These are phyloP conservation scores for Lycocerus yunnanus DNA, from an alignment of 2,888 invertebrate genomes.

Conservation along the genomic window DNA sequence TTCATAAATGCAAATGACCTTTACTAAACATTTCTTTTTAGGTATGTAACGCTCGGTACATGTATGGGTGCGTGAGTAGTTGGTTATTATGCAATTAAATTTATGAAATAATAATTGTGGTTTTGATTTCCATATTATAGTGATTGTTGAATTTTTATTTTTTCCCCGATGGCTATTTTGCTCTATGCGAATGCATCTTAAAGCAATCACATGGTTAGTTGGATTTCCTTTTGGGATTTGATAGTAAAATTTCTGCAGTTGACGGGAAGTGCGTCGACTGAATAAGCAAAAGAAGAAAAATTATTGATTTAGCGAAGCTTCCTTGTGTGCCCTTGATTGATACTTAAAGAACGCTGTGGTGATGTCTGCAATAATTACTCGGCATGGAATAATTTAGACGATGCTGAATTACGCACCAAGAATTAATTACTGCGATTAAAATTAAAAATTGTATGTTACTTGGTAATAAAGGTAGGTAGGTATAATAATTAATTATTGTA, in stretches of 20 bases:
- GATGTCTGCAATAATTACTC: not conserved
- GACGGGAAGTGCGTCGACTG: slow-evolving; percentile 45
- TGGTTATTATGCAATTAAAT: not conserved
- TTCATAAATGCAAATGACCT: slow-evolving; percentile 35
- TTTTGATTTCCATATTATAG: not conserved
- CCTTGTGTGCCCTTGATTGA: not conserved
- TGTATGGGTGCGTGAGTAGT: not conserved
- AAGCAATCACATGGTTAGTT: slow-evolving; percentile 56
- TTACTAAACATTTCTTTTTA: not conserved
- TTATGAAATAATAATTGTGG: not conserved
- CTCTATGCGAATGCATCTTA: slow-evolving; percentile 49
- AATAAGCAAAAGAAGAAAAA: slow-evolving; percentile 11
- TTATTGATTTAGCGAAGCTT: slow-evolving; percentile 12
- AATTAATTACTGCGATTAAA: not conserved
- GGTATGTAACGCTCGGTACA: not conserved
- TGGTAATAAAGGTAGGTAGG: not conserved
- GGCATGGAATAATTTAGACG: slow-evolving; percentile 3
- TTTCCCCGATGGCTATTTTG: not conserved
- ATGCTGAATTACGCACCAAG: slow-evolving; percentile 13
- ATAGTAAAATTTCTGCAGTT: slow-evolving; percentile 58
- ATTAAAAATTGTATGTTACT: not conserved
- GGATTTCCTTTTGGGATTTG: slow-evolving; percentile 52
- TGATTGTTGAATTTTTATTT: not conserved
- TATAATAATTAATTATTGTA: slow-evolving; percentile 11
- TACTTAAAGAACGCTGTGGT: not conserved